A percentile compares a stretch with the other conserved stretches of the same genome.
phyloP scores from a whole-genome alignment of 1,140 invertebrate species.

The Pristionchus pacificus region DNA sequence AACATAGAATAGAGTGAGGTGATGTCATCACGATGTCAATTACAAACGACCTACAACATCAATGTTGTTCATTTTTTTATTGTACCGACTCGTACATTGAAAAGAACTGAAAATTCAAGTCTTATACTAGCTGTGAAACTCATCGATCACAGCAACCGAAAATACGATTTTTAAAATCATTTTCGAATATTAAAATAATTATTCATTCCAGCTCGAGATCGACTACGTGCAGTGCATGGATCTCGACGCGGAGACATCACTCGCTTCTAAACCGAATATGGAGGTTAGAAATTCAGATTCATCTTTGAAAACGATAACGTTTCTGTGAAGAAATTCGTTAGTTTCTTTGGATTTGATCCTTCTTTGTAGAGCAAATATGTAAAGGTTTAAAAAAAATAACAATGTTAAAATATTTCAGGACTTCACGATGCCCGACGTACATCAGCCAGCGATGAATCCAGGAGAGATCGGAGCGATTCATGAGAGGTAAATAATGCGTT shows the following conservation, averaged over 20 bases:
- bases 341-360: too few species aligned
- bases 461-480: constrained; percentile 39
- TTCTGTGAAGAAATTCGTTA: too few species aligned
- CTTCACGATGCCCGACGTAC: constrained; percentile 32
- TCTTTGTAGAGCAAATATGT: constrained; percentile 26
- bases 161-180: constrained; percentile 3
- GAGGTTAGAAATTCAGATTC: not conserved
- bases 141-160: not conserved
- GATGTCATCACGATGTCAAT: too few species aligned
- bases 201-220: constrained; percentile 51
- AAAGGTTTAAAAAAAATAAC: too few species aligned
- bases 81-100: too few species aligned
- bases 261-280: not conserved
- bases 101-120: too few species aligned
- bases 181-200: too few species aligned
- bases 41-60: too few species aligned
- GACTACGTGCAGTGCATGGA: constrained; percentile 54
- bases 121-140: too few species aligned
- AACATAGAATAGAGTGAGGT: too few species aligned
- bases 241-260: constrained; percentile 44
- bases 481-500: constrained; percentile 51
- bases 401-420: not conserved
- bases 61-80: too few species aligned
- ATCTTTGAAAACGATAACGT: too few species aligned
- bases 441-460: constrained; percentile 50